Conservation (phyloP, 2,797 vertebrate species). For the Hypotaenidia philippensis region DNA sequence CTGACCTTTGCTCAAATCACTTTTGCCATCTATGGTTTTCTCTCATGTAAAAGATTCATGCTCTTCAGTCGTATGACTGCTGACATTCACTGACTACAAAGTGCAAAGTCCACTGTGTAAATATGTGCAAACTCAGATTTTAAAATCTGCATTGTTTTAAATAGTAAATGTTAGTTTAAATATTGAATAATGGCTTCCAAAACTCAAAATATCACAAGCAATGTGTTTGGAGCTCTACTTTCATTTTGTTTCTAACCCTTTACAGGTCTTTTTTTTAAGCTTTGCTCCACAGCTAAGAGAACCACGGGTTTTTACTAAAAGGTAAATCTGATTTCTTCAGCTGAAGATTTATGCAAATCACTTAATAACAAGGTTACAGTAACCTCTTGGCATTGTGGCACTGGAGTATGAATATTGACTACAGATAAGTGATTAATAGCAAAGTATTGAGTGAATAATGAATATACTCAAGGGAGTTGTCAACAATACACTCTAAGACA, state of each 20-base stretch:
- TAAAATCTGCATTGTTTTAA: neutral
- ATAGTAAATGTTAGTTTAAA: neutral
- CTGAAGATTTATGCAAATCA: neutral
- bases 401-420: neutral
- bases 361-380: neutral
- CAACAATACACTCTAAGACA: neutral
- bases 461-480: neutral
- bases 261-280: neutral
- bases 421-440: neutral
- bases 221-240: neutral
- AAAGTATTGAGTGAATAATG: neutral
- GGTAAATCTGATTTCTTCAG: neutral
- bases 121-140: neutral
- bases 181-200: neutral
- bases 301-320: neutral
- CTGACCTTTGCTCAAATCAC: neutral
- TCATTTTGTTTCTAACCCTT: neutral
- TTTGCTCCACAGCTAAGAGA: neutral
- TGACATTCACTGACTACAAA: neutral
- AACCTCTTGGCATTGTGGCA: neutral
- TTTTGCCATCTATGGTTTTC: neutral
- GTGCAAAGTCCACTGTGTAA: neutral
- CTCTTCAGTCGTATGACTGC: neutral
- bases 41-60: neutral
- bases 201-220: neutral